phyloP scores from a whole-genome alignment of 2,888 invertebrate genomes.

The Spatulosminthurus flaviceps region DNA sequence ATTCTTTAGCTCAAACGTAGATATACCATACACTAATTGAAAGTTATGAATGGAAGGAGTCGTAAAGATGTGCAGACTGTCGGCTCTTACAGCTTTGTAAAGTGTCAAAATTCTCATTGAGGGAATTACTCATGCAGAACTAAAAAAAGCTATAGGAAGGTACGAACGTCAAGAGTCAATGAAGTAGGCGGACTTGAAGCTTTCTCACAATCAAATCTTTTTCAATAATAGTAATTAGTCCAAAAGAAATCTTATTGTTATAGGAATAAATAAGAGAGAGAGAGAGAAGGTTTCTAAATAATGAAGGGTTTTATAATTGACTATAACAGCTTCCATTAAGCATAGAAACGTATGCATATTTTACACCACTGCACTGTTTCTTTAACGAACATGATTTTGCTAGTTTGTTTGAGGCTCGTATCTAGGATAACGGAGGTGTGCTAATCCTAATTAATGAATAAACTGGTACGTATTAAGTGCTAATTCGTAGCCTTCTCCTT shows the following conservation, averaged over 20 bases:
- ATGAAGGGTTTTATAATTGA: conserved; percentile 11
- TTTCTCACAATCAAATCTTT: conserved; percentile 41
- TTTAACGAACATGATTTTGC: background rate
- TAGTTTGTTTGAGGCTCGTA: background rate
- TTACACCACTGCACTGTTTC: background rate
- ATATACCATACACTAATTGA: conserved; percentile 42
- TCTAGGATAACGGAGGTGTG: too few relatives aligned
- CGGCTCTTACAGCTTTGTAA: conserved; percentile 22
- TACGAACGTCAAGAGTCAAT: conserved; percentile 32
- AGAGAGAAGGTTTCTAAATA: background rate
- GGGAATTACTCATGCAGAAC: background rate
- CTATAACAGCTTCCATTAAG: background rate
- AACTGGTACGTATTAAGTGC: too few relatives aligned
- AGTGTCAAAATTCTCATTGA: conserved; percentile 41
- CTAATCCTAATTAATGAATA: too few relatives aligned
- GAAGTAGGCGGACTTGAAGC: conserved; percentile 28
- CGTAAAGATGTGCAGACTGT: conserved; percentile 31
- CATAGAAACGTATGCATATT: background rate
- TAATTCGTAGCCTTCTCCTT: too few relatives aligned
- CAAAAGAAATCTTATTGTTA: conserved; percentile 28
- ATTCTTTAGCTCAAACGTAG: conserved; percentile 16
- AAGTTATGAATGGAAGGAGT: conserved; percentile 36
- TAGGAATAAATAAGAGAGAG: background rate
- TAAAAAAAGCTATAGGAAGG: background rate
- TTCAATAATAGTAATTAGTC: conserved; percentile 45